These are phyloP conservation scores for Ciconia nigra DNA, from an alignment of 2,797 vertebrate species.

Conservation along the genomic window DNA sequence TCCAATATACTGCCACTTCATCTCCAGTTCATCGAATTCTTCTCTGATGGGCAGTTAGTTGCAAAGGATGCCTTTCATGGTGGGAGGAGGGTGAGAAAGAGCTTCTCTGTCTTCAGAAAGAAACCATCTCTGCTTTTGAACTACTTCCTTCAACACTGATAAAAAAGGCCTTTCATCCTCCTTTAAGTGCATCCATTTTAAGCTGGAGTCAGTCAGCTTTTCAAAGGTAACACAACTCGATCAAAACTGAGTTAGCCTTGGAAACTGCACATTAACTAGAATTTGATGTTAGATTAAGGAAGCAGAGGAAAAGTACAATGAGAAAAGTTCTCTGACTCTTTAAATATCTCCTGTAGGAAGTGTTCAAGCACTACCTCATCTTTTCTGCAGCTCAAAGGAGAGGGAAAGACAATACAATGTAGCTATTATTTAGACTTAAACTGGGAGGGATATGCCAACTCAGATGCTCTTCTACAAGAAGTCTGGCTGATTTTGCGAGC, in stretches of 20 bases:
- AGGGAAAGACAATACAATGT: background rate
- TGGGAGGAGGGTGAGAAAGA: constrained; percentile 13
- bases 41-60: constrained; percentile 27
- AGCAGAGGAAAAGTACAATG: background rate
- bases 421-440: background rate
- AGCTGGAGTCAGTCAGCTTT: constrained; percentile 51
- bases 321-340: constrained; percentile 17
- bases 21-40: constrained; percentile 43
- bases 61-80: constrained; percentile 54
- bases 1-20: constrained; percentile 25
- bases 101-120: constrained; percentile 63
- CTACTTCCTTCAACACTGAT: constrained; percentile 54
- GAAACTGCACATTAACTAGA: constrained; percentile 48
- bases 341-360: constrained; percentile 26
- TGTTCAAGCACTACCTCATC: background rate
- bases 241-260: constrained; percentile 36
- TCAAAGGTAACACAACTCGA: constrained; percentile 43
- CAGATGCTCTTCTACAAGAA: background rate
- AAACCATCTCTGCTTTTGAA: constrained; percentile 57
- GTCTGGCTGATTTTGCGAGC: background rate
- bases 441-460: background rate
- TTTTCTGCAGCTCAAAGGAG: background rate
- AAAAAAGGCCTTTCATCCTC: constrained; percentile 62
- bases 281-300: constrained; percentile 35
- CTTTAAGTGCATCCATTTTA: constrained; percentile 51